A percentile compares a stretch with the other conserved stretches of the same genome.
Evolutionary conservation across 2,888 invertebrate species (phyloP).

Genomic region (Erpobdella octoculata): DNA sequence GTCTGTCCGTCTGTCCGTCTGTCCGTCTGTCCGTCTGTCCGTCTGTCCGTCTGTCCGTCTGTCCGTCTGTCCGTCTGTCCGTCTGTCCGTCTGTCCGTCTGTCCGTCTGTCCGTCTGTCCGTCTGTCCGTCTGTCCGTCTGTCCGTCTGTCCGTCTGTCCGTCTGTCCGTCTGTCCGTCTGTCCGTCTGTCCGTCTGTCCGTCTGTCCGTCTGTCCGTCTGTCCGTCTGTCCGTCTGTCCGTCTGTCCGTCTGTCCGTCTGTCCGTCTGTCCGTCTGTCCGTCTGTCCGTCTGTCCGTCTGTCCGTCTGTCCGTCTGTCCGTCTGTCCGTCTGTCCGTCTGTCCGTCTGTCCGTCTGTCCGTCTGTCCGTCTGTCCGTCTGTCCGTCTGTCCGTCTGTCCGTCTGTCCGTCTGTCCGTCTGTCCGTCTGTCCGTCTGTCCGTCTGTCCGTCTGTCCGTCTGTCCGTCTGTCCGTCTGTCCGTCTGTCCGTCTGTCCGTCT

Average conservation of each 20-base stretch:
- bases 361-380: neutral
- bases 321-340: neutral
- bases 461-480: neutral
- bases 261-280: slow-evolving; percentile 11
- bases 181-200: no score
- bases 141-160: no score
- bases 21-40: no score
- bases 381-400: neutral
- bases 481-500: neutral
- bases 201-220: no score
- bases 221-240: neutral
- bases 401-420: neutral
- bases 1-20: no score
- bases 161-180: no score
- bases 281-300: neutral
- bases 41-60: no score
- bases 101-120: no score
- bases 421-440: neutral
- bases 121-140: no score
- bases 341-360: neutral
- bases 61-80: no score
- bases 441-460: slow-evolving; percentile 4
- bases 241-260: neutral
- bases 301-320: neutral
- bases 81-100: no score